phyloP scores from a whole-genome alignment of 2,797 vertebrate genomes.

The Antennarius maculatus region DNA sequence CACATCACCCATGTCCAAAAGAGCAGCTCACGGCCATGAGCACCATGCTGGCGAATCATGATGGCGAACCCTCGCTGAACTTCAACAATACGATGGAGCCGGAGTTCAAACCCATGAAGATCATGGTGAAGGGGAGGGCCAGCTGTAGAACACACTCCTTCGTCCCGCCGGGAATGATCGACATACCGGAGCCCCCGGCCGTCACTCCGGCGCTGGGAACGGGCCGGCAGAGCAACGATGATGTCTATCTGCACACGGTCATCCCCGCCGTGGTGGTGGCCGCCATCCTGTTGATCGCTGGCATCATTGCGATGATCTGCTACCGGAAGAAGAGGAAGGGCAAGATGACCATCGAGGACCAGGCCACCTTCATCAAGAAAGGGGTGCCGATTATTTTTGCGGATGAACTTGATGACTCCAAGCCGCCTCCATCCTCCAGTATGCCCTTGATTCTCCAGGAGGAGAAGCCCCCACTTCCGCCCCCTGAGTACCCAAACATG shows the following conservation, averaged over 20 bases:
- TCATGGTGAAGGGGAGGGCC: slow-evolving; percentile 84
- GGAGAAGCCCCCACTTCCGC: slow-evolving; percentile 95
- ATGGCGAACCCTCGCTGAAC: slow-evolving; percentile 78
- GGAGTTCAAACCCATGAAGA: slow-evolving; percentile 87
- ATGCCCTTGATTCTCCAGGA: slow-evolving; percentile 98
- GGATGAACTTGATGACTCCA: slow-evolving; percentile 95
- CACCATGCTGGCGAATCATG: slow-evolving; percentile 81
- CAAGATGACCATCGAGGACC: slow-evolving; percentile 97
- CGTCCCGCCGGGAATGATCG: slow-evolving; percentile 79
- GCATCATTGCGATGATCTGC: slow-evolving; percentile 97
- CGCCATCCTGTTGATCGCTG: slow-evolving; percentile 92
- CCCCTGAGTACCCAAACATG: slow-evolving; percentile 96
- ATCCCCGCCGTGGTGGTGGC: slow-evolving; percentile 97
- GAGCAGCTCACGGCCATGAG: slow-evolving; percentile 89
- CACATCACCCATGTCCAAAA: slow-evolving; percentile 89
- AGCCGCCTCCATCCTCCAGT: slow-evolving; percentile 94
- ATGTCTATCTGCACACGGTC: slow-evolving; percentile 96
- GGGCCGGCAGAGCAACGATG: slow-evolving; percentile 91
- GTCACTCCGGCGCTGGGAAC: slow-evolving; percentile 84
- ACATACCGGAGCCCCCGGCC: slow-evolving; percentile 68
- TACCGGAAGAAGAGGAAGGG: slow-evolving; percentile 98
- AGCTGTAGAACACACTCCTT: slow-evolving; percentile 89
- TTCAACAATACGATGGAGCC: slow-evolving; percentile 87
- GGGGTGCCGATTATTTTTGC: slow-evolving; percentile 98
- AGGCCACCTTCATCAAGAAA: slow-evolving; percentile 99